A percentile compares a stretch with the other conserved stretches of the same genome.
phyloP scores from a whole-genome alignment of 2,797 vertebrate genomes.

The Falco naumanni region DNA sequence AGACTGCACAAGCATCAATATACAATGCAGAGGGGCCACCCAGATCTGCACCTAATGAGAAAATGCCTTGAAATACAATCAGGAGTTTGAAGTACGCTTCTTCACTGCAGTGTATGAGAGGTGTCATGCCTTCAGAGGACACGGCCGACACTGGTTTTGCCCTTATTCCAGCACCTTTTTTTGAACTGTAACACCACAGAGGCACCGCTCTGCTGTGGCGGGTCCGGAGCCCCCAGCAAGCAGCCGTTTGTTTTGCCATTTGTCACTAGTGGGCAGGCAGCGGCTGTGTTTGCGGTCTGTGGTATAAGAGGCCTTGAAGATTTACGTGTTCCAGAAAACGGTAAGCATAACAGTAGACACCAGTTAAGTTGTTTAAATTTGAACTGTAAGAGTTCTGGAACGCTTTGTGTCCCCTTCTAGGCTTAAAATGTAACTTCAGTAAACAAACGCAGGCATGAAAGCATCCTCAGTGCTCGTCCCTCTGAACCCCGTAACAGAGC shows the following conservation, averaged over 20 bases:
- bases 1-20: background rate
- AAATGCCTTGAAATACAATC: background rate
- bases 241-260: background rate
- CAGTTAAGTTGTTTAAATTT: background rate
- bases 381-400: background rate
- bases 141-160: background rate
- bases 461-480: background rate
- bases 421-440: background rate
- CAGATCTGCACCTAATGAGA: background rate
- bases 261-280: background rate
- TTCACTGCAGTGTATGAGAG: background rate
- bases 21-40: background rate
- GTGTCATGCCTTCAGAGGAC: background rate
- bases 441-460: background rate
- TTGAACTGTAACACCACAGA: background rate
- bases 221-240: background rate
- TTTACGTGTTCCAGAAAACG: background rate
- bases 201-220: background rate
- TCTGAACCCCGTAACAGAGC: background rate
- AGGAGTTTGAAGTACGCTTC: background rate
- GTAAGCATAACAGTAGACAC: background rate
- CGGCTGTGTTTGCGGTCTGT: background rate
- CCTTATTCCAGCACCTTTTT: background rate
- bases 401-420: background rate
- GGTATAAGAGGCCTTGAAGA: background rate